These are phyloP conservation scores for Zaprionus taronus DNA, from an alignment of 1,140 invertebrate genomes.

Conservation along the genomic window DNA sequence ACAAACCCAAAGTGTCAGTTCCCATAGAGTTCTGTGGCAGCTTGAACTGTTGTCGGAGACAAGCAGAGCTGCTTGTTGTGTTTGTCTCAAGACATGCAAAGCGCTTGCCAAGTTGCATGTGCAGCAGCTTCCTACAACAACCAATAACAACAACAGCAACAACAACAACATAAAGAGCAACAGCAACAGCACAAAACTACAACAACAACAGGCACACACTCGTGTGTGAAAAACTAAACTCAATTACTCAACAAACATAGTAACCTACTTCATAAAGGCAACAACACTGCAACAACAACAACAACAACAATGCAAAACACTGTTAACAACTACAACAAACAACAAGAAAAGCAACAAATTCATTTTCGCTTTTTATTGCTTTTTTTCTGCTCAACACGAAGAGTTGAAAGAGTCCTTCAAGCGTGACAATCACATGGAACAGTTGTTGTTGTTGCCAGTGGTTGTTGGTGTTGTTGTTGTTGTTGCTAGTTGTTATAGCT, in stretches of 20 bases:
- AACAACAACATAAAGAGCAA: constrained; percentile 1
- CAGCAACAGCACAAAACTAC: constrained; percentile 30
- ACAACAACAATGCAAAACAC: constrained; percentile 49
- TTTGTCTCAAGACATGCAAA: constrained; percentile 60
- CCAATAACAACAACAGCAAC: constrained; percentile 40
- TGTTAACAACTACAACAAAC: constrained; percentile 75
- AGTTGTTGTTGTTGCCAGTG: constrained; percentile 50
- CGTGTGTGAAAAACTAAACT: constrained; percentile 81
- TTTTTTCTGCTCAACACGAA: constrained; percentile 44
- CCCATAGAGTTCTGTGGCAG: constrained; percentile 11
- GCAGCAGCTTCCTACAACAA: constrained; percentile 70
- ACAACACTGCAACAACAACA: constrained; percentile 37
- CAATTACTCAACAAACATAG: constrained; percentile 83
- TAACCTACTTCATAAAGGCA: constrained; percentile 78
- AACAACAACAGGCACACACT: constrained; percentile 54
- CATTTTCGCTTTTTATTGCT: constrained; percentile 76
- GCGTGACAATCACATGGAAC: constrained; percentile 80
- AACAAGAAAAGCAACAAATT: constrained; percentile 81
- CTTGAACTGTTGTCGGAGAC: constrained; percentile 31
- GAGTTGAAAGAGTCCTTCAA: constrained; percentile 71
- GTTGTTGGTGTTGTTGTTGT: constrained; percentile 32
- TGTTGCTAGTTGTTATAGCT: constrained; percentile 53
- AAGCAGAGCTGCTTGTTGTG: constrained; percentile 48
- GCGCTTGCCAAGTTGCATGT: constrained; percentile 68
- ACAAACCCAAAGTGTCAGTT: constrained; percentile 6